phyloP scores from a whole-genome alignment of 2,888 invertebrate genomes.

The Eilema griseolum region DNA sequence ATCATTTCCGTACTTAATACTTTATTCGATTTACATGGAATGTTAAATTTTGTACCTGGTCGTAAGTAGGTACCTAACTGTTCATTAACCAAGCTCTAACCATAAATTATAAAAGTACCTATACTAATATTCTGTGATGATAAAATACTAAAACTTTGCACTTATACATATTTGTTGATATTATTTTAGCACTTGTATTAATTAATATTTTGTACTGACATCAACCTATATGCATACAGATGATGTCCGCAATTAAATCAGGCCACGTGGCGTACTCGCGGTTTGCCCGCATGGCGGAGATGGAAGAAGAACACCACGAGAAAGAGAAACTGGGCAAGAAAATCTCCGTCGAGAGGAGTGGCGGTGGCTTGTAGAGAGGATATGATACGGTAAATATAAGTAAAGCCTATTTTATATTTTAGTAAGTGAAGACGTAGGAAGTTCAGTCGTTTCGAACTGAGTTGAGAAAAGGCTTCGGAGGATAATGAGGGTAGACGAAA shows the following conservation, averaged over 20 bases:
- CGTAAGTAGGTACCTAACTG: too few species aligned
- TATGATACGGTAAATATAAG: slow-evolving; percentile 33
- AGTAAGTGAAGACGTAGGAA: background rate
- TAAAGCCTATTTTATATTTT: background rate
- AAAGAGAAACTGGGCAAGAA: slow-evolving; percentile 91
- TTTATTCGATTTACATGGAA: too few species aligned
- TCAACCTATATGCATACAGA: slow-evolving; percentile 86
- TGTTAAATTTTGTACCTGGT: too few species aligned
- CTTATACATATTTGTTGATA: background rate
- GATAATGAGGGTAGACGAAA: background rate
- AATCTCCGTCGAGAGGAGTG: slow-evolving; percentile 97
- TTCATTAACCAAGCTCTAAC: background rate
- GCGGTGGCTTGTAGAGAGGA: slow-evolving; percentile 93
- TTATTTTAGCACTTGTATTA: background rate
- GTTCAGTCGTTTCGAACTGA: too few species aligned
- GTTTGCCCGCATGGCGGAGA: slow-evolving; percentile 97
- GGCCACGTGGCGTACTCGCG: slow-evolving; percentile 98
- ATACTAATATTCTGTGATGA: background rate
- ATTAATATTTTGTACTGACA: background rate
- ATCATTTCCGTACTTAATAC: too few species aligned
- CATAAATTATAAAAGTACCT: background rate
- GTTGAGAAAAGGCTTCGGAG: too few species aligned
- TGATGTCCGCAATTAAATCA: slow-evolving; percentile 99
- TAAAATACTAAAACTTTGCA: background rate
- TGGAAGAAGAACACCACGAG: slow-evolving; percentile 95